phyloP scores from a whole-genome alignment of 2,797 vertebrate genomes.

The Melanotaenia nigrans region DNA sequence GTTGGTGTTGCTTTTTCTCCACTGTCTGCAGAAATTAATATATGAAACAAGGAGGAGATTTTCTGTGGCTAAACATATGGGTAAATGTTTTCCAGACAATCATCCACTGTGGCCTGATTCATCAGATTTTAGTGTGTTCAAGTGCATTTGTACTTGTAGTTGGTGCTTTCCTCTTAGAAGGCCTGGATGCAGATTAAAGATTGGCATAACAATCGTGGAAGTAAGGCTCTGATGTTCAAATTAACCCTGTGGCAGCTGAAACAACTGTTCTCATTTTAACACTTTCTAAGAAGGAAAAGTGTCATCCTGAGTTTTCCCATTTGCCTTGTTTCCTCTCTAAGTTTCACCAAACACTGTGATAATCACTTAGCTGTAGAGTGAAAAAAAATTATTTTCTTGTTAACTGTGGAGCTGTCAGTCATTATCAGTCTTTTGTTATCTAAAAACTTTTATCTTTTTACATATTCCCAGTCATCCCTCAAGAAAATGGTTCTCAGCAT shows the following conservation, averaged over 20 bases:
- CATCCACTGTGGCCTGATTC: no score
- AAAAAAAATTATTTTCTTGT: neutral
- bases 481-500: slow-evolving; percentile 54
- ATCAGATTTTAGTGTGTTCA: no score
- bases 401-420: neutral
- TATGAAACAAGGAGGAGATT: neutral
- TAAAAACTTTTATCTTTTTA: neutral
- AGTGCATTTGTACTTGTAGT: neutral
- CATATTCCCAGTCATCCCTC: slow-evolving; percentile 58
- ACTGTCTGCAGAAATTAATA: neutral
- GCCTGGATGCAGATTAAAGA: neutral
- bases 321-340: neutral
- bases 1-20: neutral
- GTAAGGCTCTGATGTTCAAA: neutral
- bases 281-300: neutral
- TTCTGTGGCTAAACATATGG: neutral
- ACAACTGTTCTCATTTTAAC: neutral
- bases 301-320: neutral
- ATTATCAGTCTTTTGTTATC: neutral
- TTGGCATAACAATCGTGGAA: neutral
- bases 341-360: neutral
- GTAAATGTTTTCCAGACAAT: no score
- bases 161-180: neutral
- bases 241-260: neutral
- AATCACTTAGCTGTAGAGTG: neutral